These are phyloP conservation scores for Caretta caretta DNA, from an alignment of 2,113 vertebrate genomes.

Conservation along the genomic window DNA sequence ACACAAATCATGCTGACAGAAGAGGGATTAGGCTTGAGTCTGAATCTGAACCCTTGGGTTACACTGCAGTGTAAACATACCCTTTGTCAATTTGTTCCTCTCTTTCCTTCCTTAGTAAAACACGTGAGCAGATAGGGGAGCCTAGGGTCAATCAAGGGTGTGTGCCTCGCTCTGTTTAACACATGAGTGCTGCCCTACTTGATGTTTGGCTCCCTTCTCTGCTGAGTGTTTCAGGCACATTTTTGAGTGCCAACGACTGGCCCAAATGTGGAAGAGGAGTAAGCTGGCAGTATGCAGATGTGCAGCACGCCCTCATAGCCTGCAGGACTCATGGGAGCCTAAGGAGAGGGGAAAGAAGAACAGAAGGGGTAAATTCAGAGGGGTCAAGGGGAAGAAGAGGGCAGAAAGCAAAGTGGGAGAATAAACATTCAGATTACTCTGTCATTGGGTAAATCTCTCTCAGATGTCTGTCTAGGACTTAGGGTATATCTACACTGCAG, in stretches of 20 bases:
- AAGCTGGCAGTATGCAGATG: accelerated
- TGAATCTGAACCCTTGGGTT: background rate
- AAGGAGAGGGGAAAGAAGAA: background rate
- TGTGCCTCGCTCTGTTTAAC: background rate
- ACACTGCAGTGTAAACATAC: background rate
- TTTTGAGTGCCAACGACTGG: background rate
- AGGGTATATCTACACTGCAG: background rate
- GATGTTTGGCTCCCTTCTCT: background rate
- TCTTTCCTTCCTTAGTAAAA: background rate
- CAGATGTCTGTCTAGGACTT: too few species aligned
- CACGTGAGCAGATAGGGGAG: accelerated
- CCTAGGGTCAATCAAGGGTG: background rate
- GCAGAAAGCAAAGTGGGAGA: background rate
- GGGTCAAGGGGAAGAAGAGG: background rate
- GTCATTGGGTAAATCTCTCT: background rate
- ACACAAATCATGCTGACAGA: too few species aligned
- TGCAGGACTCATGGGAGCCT: accelerated
- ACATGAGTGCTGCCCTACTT: background rate
- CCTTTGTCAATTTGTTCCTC: background rate
- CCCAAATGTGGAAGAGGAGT: background rate
- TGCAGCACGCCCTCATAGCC: accelerated
- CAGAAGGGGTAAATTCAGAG: background rate
- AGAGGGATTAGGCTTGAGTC: too few species aligned
- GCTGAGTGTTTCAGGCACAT: background rate
- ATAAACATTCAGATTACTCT: background rate